These are phyloP conservation scores for Thera obeliscata DNA, from an alignment of 2,888 invertebrate species.

Conservation along the genomic window DNA sequence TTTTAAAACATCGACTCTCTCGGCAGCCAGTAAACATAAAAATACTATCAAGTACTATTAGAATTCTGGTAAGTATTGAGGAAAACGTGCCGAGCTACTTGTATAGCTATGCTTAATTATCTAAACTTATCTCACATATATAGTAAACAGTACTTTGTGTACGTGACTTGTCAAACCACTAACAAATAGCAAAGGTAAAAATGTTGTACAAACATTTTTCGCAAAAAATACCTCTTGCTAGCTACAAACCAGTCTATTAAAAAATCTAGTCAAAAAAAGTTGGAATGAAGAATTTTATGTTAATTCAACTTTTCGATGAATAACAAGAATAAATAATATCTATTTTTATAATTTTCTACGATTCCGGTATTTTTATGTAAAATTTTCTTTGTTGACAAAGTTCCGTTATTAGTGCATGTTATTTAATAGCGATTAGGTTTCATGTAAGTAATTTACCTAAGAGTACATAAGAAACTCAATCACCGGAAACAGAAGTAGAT, in stretches of 20 bases:
- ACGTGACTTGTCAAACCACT: no score
- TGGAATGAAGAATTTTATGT: not conserved
- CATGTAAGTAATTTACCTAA: not conserved
- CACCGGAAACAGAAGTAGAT: conserved; percentile 44
- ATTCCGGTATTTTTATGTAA: not conserved
- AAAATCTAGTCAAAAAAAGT: not conserved
- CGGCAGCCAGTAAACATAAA: no score
- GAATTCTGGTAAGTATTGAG: no score
- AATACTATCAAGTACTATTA: no score
- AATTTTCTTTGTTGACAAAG: conserved; percentile 17
- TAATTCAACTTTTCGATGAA: not conserved
- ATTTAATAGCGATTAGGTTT: conserved; percentile 5
- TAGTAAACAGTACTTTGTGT: no score
- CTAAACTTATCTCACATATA: no score
- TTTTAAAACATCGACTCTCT: no score
- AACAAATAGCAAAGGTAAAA: no score
- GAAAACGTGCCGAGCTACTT: no score
- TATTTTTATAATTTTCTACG: not conserved
- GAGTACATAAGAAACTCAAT: conserved; percentile 36
- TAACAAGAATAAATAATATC: not conserved
- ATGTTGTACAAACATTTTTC: no score
- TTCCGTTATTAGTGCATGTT: conserved; percentile 23
- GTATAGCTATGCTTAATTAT: no score
- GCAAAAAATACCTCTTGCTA: no score
- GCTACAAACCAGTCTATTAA: conserved; percentile 2